A percentile compares a stretch with the other conserved stretches of the same genome.
Conservation (phyloP, 2,888 invertebrate genomes). For the Lobophora halterata region DNA sequence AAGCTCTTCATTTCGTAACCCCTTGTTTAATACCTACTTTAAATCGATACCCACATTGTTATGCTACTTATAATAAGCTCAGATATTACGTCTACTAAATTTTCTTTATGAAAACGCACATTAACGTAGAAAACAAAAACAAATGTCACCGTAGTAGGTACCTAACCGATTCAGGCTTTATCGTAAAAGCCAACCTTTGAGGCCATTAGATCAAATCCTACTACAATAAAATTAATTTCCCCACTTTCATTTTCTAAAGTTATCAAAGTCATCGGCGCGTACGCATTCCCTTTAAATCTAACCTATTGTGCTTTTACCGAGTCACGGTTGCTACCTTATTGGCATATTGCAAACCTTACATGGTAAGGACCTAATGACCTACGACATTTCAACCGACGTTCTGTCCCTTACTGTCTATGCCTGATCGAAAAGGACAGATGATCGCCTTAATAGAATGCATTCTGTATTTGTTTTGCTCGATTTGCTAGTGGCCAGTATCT, state of each 20-base stretch:
- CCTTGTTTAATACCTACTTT: no score
- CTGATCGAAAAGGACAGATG: constrained; percentile 50
- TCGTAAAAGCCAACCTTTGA: no score
- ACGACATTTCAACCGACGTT: constrained; percentile 75
- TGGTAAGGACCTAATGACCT: constrained; percentile 78
- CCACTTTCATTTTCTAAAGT: constrained; percentile 36
- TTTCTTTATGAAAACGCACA: no score
- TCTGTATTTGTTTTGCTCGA: constrained; percentile 73
- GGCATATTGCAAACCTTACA: constrained; percentile 77
- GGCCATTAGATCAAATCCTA: no score
- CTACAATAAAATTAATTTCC: constrained; percentile 45
- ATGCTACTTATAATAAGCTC: no score
- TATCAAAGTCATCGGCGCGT: constrained; percentile 65
- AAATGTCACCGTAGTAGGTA: no score
- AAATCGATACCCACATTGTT: no score
- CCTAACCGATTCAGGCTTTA: no score
- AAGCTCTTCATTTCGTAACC: no score
- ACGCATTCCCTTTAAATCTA: constrained; percentile 41
- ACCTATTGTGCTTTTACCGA: constrained; percentile 71
- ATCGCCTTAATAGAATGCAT: constrained; percentile 74
- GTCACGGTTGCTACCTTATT: constrained; percentile 77
- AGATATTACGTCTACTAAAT: no score
- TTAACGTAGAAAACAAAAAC: no score
- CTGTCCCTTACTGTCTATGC: constrained; percentile 48
- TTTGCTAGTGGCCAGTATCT: constrained; percentile 68